phyloP scores from a whole-genome alignment of 2,888 invertebrate genomes.

The Eupithecia subfuscata region DNA sequence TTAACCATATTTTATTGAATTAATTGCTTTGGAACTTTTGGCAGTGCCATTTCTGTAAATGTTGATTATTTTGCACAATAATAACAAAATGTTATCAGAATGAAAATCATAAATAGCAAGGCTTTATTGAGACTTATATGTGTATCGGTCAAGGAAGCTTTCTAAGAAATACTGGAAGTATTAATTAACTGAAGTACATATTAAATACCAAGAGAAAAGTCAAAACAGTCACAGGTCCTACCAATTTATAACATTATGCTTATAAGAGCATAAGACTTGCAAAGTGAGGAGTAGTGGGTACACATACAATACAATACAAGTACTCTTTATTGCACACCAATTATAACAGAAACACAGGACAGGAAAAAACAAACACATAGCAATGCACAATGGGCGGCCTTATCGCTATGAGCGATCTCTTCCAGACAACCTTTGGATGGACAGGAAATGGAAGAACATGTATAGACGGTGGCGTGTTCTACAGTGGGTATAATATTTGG shows the following conservation, averaged over 20 bases:
- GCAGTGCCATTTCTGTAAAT: constrained; percentile 11
- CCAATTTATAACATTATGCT: background rate
- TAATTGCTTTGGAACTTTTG: constrained; percentile 13
- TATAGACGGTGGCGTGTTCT: no score
- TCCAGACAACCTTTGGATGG: no score
- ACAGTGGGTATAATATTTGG: no score
- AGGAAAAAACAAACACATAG: no score
- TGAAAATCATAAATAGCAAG: background rate
- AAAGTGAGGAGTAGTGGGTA: background rate
- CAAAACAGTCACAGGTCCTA: background rate
- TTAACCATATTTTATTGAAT: constrained; percentile 23
- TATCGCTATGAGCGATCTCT: no score
- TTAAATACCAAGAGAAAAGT: background rate
- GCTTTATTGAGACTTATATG: background rate
- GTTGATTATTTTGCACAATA: background rate
- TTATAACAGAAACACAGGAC: no score
- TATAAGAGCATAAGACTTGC: background rate
- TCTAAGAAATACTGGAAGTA: background rate
- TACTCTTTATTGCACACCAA: no score
- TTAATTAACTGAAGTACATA: background rate
- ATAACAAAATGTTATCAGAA: background rate
- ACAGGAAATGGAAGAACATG: no score
- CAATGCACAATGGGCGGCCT: no score
- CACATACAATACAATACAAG: no score
- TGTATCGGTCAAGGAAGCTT: background rate